Base-by-base conservation (phyloP, 2,797 vertebrate genomes). In the Graptemys geographica region DNA sequence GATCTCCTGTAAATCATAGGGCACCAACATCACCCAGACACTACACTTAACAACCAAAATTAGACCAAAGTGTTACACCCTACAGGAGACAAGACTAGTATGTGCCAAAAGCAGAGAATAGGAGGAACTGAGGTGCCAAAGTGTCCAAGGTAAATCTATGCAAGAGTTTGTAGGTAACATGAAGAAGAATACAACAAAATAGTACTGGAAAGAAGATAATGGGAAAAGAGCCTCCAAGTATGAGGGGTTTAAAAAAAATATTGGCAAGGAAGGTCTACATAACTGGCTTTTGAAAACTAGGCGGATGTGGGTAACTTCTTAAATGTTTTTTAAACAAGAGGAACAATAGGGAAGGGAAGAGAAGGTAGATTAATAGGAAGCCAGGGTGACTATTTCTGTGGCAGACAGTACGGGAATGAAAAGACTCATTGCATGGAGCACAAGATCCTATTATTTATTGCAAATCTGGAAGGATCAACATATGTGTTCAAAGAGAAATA, bases 191-290 rank as follows among this genome's bases (percentile, higher is more conserved):
- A 0, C 16, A 86, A 47, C 65, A 47, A 69, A 83, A 53, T 11
- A 79, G 5, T 41, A 1, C 1, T 55, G 57, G 56, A 74, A 72
- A 80, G 76, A 57, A 9, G 23, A 62, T 0, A 0, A 51, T 25
- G n/a, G 79, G 11, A 89, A 47, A 52, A 18, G 1, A 11, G 33
- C 3, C 59, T 10, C 41, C 25, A 19, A 19, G 11, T 1, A 9
- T 5, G 81, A 13, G 2, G 62, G 59, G 1, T 89, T 83, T 90
- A 41, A 44, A 62, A 74, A 47, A 72, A 52, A 11, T 4, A 6
- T 2, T 12, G 33, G 16, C 25, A 56, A 87, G 53, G 25, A 78
- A 85, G 31, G 13, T 33, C 25, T 44, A 74, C 5, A 21, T 28
- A 16, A 74, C 2, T 16, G 83, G 51, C 51, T 27, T 33, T 44